Evolutionary conservation across 2,797 vertebrate genomes (phyloP), one percentile per base, ranked within the genome.

Genomic region (Glyptemys insculpta): DNA sequence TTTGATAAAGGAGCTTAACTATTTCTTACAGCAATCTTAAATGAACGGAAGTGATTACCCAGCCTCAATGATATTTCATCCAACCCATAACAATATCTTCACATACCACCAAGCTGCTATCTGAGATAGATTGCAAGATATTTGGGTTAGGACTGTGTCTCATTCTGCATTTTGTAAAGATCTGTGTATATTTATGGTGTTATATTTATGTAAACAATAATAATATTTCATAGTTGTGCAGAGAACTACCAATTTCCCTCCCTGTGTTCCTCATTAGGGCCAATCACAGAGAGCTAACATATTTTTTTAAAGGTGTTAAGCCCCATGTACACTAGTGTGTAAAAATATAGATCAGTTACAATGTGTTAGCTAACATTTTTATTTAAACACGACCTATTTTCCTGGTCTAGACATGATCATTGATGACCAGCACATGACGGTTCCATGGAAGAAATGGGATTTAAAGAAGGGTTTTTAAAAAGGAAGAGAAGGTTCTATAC

Each of bases 321-420:
- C 5, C 11, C 41, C 49, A 53, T 88, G 44, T 18, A 47, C 47
- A 18, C 2, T 65, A 12, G 16, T 49, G 12, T 0, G 12, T n/a
- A 57, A 53, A 74, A 10, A 29, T 53, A 87, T 12, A 82, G 6
- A 76, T 14, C 27, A 14, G 74, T 16, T 68, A 50, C 34, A 56
- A 2, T n/a, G 7, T 90, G 37, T 86, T 78, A 68, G n/a, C 62
- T 86, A 31, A 1, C 16, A 1, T 10, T 11, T 56, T 92, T 81
- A 79, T 52, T 92, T 84, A 79, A 87, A 12, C 18, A 18, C 0
- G 2, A 4, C 50, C 4, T 83, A 57, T 86, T 79, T 4, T n/a
- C 31, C 21, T 14, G 78, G 37, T 81, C 86, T 90, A 90, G 14
- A 9, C 68, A 18, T 50, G 18, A 86, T 37, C 76, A 68, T 19